Base-by-base conservation (phyloP, 2,113 vertebrate genomes). In the Todiramphus saurophagus region DNA sequence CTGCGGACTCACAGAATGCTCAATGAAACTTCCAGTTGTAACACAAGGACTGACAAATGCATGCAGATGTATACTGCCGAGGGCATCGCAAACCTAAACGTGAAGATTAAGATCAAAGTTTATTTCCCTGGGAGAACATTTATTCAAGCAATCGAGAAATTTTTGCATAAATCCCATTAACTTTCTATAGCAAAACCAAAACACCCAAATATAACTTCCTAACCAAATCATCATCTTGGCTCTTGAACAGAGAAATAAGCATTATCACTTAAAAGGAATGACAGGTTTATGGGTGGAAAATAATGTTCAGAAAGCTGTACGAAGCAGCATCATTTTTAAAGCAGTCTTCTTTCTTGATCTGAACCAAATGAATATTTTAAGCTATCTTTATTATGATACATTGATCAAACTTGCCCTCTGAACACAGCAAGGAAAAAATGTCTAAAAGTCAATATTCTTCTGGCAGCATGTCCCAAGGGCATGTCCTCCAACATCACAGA, bases 151-250 rank as follows among this genome's bases (percentile, higher is more conserved):
- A 91, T 90, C 77, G 92, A 94, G 72, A 94, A 63, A 30, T 87
- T 82, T 93, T 96, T 96, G 89, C 89, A 89, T 87, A 97, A 95
- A 84, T 79, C 46, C 62, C 62, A 96, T 95, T 88, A 96, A 90
- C 53, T 91, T 95, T 75, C 82, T 78, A 72, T 20, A 91, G 60
- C 72, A 78, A 96, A 93, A 83, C 4, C 66, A 91, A 95, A 91
- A 76, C 72, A 86, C 16, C 44, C 77, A 91, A 89, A 92, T 93
- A 63, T 53, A 89, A 68, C 90, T 97, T 94, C 68, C 64, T 81
- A 94, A 94, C 37, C 31, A 88, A 94, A 95, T 97, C 76, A 93
- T 68, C 24, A 28, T 91, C 91, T 88, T 82, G 62, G 64, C 55
- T 77, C 16, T 94, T 93, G 58, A 93, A 75, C 31, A 93, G 58